These are phyloP conservation scores for Drosophila nr. perissopoda DNA, from an alignment of 2,888 invertebrate species.

Conservation along the genomic window DNA sequence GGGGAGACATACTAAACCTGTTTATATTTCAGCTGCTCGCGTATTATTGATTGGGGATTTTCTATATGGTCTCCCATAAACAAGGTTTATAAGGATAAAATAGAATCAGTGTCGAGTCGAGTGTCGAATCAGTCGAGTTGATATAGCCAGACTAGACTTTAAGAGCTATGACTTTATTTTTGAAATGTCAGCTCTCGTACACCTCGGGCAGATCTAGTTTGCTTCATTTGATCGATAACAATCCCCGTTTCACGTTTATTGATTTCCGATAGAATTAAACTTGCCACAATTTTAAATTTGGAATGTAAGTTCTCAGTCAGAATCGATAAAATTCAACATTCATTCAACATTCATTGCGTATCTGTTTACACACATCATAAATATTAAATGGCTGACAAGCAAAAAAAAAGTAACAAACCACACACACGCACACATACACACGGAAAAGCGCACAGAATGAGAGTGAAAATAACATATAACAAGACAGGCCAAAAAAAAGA, in stretches of 20 bases:
- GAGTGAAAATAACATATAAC: constrained; percentile 40
- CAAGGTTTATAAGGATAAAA: too few species aligned
- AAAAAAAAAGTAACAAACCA: constrained; percentile 40
- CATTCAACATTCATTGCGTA: constrained; percentile 77
- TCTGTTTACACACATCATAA: constrained; percentile 78
- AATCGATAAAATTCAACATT: constrained; percentile 73
- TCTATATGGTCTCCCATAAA: too few species aligned
- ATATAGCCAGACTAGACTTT: neutral
- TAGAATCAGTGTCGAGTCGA: too few species aligned
- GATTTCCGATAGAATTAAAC: neutral
- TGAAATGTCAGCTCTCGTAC: neutral
- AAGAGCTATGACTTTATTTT: neutral
- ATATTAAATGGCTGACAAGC: constrained; percentile 69
- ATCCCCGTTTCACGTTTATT: neutral
- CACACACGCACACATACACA: constrained; percentile 19
- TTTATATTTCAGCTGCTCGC: neutral
- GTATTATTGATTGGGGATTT: neutral
- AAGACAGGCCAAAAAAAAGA: constrained; percentile 35
- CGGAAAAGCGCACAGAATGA: constrained; percentile 25
- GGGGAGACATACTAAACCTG: neutral
- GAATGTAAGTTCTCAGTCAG: constrained; percentile 15
- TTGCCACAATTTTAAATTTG: neutral
- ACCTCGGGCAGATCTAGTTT: neutral
- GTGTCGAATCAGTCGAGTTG: neutral
- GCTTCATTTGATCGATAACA: neutral